Base-by-base conservation (phyloP, 2,113 vertebrate genomes). In the Lipophrys pholis region DNA sequence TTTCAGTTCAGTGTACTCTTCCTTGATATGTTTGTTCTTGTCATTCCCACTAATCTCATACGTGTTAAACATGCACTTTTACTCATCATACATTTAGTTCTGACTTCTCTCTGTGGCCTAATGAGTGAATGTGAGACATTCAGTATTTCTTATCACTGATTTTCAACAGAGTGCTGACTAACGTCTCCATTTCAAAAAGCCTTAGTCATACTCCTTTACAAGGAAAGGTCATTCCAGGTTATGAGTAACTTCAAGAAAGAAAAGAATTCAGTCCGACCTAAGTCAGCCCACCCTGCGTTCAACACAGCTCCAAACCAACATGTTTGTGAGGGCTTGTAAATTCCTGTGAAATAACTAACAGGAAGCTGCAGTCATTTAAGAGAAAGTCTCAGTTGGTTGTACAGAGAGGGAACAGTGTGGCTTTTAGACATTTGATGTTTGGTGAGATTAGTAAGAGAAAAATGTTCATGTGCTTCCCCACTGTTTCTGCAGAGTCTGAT, bases 241-340 rank as follows among this genome's bases (percentile, higher is more conserved):
- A n/a, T 21, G 11, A 41, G 46, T 17, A 38, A 16, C 2, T 45
- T 48, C 7, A 74, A 17, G 35, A 51, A 43, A 59, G 48, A 36
- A 35, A 15, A 74, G 73, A 51, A 43, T 68, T 43, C 51, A 5
- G 49, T n/a, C n/a, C n/a, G n/a, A n/a, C n/a, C n/a, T n/a, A n/a
- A n/a, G 6, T 70, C 67, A n/a, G 51, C 55, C 54, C 39, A 56
- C 40, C 40, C 39, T 65, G 40, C 68, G 69, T 65, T 68, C 54
- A 58, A 30, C 49, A 51, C 53, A 49, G 59, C 54, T 62, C 52
- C 65, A 76, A 54, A 45, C 43, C 5, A 55, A 83, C 62, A 84
- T 85, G 42, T 66, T 73, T 89, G 86, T 83, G 88, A 84, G 21
- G 2, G 40, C 80, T 83, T 68, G 70, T 77, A 86, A 89, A 87